These are phyloP conservation scores for Microtus pennsylvanicus DNA, from an alignment of 2,113 vertebrate genomes.

Conservation along the genomic window DNA sequence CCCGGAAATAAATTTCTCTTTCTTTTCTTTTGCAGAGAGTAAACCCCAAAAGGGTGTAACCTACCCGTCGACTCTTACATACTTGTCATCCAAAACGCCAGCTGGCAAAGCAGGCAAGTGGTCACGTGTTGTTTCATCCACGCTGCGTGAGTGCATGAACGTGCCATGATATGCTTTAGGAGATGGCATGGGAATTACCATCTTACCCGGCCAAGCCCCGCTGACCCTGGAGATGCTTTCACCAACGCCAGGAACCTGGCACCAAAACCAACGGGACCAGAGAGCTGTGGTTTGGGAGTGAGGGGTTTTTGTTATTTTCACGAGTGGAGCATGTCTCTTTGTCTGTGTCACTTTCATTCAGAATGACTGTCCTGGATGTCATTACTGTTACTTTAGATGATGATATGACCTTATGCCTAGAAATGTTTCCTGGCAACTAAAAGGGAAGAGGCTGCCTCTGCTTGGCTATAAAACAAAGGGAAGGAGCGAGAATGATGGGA, in stretches of 20 bases:
- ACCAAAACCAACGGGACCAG: not conserved
- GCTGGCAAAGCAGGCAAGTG: constrained; percentile 91
- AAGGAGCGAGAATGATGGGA: not conserved
- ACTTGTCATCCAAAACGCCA: constrained; percentile 88
- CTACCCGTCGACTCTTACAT: constrained; percentile 94
- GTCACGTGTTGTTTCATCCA: constrained; percentile 13
- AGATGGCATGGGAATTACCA: constrained; percentile 51
- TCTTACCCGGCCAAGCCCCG: not conserved
- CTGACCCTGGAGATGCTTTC: not conserved
- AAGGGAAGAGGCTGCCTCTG: constrained; percentile 12
- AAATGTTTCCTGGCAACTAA: constrained; percentile 15
- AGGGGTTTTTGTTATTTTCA: not conserved
- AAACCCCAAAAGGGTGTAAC: constrained; percentile 95
- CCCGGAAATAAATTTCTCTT: constrained; percentile 57
- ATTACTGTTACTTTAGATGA: constrained; percentile 44
- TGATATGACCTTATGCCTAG: constrained; percentile 34
- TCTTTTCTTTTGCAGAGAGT: constrained; percentile 88
- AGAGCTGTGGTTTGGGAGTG: not conserved
- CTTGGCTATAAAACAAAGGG: not conserved
- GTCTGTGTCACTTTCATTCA: constrained; percentile 22
- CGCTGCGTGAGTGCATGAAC: not conserved
- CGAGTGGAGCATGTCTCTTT: not conserved
- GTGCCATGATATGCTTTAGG: not conserved
- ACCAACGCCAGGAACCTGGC: not conserved
- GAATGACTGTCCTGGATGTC: constrained; percentile 34